Evolutionary conservation across 2,797 vertebrate species (phyloP).

Genomic region (Neosilurus hyrtlii): DNA sequence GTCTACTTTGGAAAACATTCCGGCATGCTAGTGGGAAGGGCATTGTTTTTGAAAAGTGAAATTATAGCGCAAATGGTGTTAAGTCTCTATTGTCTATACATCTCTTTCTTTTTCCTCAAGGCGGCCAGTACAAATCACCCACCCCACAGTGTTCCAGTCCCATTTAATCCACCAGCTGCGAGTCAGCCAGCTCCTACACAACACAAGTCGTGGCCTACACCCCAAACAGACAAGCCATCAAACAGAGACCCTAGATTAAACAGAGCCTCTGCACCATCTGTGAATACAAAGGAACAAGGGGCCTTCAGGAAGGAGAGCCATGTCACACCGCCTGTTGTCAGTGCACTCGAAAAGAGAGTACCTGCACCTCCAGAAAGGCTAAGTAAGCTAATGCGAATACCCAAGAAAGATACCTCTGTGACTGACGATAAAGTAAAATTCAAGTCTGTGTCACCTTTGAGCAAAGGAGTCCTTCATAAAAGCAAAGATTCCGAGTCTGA

Average conservation of each 20-base stretch:
- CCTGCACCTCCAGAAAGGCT: slow-evolving; percentile 71
- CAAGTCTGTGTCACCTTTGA: slow-evolving; percentile 83
- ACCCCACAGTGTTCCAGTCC: slow-evolving; percentile 59
- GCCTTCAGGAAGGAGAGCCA: slow-evolving; percentile 75
- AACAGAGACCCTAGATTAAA: slow-evolving; percentile 92
- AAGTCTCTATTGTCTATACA: background rate
- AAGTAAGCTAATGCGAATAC: slow-evolving; percentile 68
- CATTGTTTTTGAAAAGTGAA: too few relatives aligned
- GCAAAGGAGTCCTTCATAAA: slow-evolving; percentile 65
- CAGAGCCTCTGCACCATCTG: slow-evolving; percentile 68
- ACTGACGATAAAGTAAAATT: slow-evolving; percentile 65
- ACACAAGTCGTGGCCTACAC: slow-evolving; percentile 69
- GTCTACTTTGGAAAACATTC: background rate
- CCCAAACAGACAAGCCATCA: slow-evolving; percentile 77
- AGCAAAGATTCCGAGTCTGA: slow-evolving; percentile 76
- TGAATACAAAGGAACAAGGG: slow-evolving; percentile 80
- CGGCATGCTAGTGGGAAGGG: background rate
- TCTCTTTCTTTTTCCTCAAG: slow-evolving; percentile 64
- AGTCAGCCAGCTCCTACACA: slow-evolving; percentile 63
- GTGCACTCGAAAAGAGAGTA: slow-evolving; percentile 71
- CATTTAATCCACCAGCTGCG: slow-evolving; percentile 66
- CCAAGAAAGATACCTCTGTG: slow-evolving; percentile 75
- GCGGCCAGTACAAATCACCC: slow-evolving; percentile 77
- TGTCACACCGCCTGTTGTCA: slow-evolving; percentile 47
- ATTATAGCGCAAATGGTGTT: background rate